Conservation (phyloP, 2,113 vertebrate genomes). For the Rattus rattus region DNA sequence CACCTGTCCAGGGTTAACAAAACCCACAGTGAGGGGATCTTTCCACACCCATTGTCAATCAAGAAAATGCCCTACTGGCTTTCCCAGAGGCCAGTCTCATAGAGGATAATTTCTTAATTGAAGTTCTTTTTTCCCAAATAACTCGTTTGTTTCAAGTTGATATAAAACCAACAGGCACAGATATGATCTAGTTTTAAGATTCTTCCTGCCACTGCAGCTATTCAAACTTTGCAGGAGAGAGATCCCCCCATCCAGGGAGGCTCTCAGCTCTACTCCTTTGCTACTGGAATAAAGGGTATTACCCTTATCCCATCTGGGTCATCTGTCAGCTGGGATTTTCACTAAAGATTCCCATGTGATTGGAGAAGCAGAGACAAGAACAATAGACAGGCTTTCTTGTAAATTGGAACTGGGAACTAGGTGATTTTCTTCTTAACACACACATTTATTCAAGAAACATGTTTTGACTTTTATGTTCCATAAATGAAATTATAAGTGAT, state of each 20-base stretch:
- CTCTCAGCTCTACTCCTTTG: not conserved
- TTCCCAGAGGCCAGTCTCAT: not conserved
- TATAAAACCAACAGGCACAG: not conserved
- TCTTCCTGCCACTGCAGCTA: not conserved
- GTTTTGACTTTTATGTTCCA: not conserved
- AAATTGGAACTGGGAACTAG: not conserved
- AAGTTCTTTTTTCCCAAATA: not conserved
- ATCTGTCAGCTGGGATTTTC: not conserved
- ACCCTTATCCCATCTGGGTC: not conserved
- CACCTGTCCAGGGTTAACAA: not conserved
- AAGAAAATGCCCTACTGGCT: not conserved
- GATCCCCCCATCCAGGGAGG: not conserved
- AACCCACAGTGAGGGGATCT: not conserved
- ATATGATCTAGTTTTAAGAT: not conserved
- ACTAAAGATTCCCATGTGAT: not conserved
- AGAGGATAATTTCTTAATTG: not conserved
- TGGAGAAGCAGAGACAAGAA: not conserved
- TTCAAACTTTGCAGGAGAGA: not conserved
- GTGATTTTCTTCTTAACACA: not conserved
- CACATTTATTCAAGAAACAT: not conserved
- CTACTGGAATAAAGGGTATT: not conserved
- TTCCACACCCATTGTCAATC: not conserved
- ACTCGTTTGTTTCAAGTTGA: not conserved
- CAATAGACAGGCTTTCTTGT: not conserved
- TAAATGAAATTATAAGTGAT: conserved; percentile 18